phyloP scores from a whole-genome alignment of 2,888 invertebrate species.

The Drosophila fulvimacula region DNA sequence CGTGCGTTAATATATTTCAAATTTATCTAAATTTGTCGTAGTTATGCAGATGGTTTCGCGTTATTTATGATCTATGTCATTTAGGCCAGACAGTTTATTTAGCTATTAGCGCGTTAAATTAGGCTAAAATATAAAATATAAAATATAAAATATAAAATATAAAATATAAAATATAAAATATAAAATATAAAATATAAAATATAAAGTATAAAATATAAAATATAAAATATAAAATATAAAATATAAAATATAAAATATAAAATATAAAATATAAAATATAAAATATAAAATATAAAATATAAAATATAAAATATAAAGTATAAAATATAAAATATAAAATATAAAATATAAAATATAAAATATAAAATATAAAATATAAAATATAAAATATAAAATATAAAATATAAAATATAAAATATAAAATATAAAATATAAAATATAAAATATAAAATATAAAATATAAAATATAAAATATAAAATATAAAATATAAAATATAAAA shows the following conservation, averaged over 20 bases:
- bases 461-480: background rate
- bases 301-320: background rate
- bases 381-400: too few species aligned
- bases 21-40: constrained; percentile 5
- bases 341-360: background rate
- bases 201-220: too few species aligned
- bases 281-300: background rate
- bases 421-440: background rate
- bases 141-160: too few species aligned
- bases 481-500: background rate
- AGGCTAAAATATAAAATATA: too few species aligned
- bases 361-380: too few species aligned
- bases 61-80: background rate
- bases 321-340: background rate
- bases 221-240: too few species aligned
- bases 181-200: too few species aligned
- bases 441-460: background rate
- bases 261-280: background rate
- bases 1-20: background rate
- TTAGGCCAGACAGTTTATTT: background rate
- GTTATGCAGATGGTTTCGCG: constrained; percentile 1
- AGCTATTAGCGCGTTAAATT: background rate
- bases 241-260: background rate
- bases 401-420: background rate
- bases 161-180: too few species aligned